These are phyloP conservation scores for Cyprinodon brontotheroides DNA, from an alignment of 2,113 vertebrate species.

Conservation along the genomic window DNA sequence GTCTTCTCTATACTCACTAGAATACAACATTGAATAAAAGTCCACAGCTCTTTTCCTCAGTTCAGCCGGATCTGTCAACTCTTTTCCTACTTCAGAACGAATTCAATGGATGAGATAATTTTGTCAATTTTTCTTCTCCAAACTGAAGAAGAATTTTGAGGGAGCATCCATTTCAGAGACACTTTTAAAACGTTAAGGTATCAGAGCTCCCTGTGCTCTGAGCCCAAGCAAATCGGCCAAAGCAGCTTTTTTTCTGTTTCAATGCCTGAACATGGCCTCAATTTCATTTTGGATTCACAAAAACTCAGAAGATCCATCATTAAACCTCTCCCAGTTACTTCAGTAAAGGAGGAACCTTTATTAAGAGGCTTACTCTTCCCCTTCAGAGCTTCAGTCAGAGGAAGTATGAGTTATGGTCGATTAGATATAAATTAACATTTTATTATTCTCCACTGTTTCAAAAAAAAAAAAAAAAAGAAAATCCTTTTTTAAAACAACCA, in stretches of 20 bases:
- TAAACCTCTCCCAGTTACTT: no score
- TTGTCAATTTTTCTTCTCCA: no score
- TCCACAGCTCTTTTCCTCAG: background rate
- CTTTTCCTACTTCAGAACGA: background rate
- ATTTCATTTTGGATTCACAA: background rate
- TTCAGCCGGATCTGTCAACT: background rate
- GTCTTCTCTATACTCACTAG: no score
- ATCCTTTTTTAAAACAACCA: no score
- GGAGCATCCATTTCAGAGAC: background rate
- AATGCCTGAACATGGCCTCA: background rate
- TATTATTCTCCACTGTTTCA: background rate
- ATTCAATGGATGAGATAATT: no score
- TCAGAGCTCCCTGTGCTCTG: background rate
- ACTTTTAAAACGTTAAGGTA: background rate
- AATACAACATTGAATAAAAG: background rate
- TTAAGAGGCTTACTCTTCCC: no score
- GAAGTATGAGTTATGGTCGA: no score
- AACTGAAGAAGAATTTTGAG: no score
- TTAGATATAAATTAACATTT: background rate
- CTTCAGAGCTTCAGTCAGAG: no score
- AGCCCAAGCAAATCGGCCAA: background rate
- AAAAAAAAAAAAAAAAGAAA: no score
- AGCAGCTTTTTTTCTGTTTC: background rate
- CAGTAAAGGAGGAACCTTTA: no score
- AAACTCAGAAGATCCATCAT: background rate